phyloP scores from a whole-genome alignment of 2,888 invertebrate species.

The Drosophila leonis region DNA sequence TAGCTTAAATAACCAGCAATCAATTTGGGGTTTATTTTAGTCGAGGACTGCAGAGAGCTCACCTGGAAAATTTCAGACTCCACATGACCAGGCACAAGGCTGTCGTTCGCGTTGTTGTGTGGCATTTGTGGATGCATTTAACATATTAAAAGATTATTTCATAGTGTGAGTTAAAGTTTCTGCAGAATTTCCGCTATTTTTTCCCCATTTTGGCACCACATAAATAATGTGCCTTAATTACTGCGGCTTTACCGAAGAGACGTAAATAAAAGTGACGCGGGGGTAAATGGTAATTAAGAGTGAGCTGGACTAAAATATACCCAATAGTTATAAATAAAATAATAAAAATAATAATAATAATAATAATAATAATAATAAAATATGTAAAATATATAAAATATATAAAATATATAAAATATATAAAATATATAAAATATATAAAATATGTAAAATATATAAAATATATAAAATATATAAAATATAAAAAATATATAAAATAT shows the following conservation, averaged over 20 bases:
- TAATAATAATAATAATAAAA: too few relatives aligned
- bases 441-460: too few relatives aligned
- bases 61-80: slow-evolving; percentile 27
- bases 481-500: too few relatives aligned
- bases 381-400: too few relatives aligned
- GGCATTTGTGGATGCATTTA: slow-evolving; percentile 31
- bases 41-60: slow-evolving; percentile 4
- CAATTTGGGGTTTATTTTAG: slow-evolving; percentile 20
- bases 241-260: slow-evolving; percentile 57
- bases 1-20: slow-evolving; percentile 12
- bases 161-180: slow-evolving; percentile 31
- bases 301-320: not conserved
- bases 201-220: slow-evolving; percentile 37
- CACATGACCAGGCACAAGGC: slow-evolving; percentile 13
- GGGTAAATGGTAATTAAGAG: not conserved
- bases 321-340: not conserved
- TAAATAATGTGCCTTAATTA: slow-evolving; percentile 75
- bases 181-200: slow-evolving; percentile 49
- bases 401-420: too few relatives aligned
- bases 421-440: too few relatives aligned
- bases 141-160: slow-evolving; percentile 25
- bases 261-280: slow-evolving; percentile 18
- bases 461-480: too few relatives aligned
- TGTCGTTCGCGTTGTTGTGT: slow-evolving; percentile 11
- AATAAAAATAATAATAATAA: too few relatives aligned